Evolutionary conservation across 2,888 invertebrate genomes (phyloP).

Genomic region (Lobophora halterata): DNA sequence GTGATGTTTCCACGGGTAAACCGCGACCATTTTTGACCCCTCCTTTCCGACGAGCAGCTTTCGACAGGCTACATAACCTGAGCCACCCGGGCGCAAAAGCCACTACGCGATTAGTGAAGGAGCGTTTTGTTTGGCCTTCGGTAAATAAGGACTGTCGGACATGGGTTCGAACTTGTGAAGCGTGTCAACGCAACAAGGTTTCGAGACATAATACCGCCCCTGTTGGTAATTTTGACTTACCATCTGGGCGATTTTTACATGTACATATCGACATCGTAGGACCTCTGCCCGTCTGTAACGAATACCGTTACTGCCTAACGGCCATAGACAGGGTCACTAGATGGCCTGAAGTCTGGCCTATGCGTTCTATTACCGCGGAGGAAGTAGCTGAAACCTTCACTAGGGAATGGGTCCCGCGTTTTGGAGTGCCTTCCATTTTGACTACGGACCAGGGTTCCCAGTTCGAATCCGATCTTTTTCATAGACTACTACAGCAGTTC

Average conservation of each 20-base stretch:
- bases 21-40: conserved; percentile 27
- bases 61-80: conserved; percentile 28
- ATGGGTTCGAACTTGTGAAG: conserved; percentile 31
- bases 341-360: conserved; percentile 32
- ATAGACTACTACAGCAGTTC: conserved; percentile 4
- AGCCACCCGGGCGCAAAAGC: conserved; percentile 30
- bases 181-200: conserved; percentile 45
- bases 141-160: conserved; percentile 39
- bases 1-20: conserved; percentile 23
- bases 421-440: conserved; percentile 20
- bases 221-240: neutral
- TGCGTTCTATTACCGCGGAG: conserved; percentile 25
- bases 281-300: conserved; percentile 25
- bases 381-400: conserved; percentile 23
- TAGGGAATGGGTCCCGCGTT: conserved; percentile 29
- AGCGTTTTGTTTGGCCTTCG: conserved; percentile 39
- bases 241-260: conserved; percentile 21
- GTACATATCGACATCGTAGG: conserved; percentile 52
- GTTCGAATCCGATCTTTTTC: conserved; percentile 29
- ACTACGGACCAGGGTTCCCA: conserved; percentile 31
- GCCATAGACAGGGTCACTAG: conserved; percentile 36
- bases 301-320: conserved; percentile 31
- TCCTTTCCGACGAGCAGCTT: conserved; percentile 21
- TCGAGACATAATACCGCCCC: conserved; percentile 33
- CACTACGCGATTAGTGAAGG: conserved; percentile 33